Conservation (phyloP, 1,140 invertebrate species). For the Zaprionus ghesquierei region DNA sequence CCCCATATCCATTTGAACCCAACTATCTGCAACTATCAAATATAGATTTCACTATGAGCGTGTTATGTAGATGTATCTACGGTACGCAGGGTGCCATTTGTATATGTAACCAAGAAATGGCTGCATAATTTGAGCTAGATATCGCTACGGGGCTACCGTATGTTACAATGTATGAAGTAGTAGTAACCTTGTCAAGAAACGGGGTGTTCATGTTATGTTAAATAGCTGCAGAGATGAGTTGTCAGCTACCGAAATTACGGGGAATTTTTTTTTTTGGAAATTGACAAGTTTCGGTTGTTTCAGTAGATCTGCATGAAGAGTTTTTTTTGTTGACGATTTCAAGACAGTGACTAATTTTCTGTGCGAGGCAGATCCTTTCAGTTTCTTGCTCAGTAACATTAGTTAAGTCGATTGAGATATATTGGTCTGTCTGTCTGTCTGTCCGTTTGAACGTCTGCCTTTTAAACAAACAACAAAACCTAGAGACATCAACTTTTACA, state of each 20-base stretch:
- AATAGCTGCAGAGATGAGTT: background rate
- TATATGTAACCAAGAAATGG: background rate
- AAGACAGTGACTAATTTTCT: no score
- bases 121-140: slow-evolving; percentile 10
- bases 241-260: background rate
- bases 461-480: no score
- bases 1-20: slow-evolving; percentile 21
- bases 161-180: background rate
- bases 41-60: slow-evolving; percentile 3
- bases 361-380: no score
- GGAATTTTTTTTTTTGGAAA: background rate
- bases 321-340: background rate
- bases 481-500: no score
- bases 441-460: no score
- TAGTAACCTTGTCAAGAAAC: background rate
- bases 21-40: slow-evolving; percentile 7
- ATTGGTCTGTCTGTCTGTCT: no score
- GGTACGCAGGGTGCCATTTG: background rate
- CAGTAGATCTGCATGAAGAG: background rate
- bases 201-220: background rate
- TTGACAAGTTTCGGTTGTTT: background rate
- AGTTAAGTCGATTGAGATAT: no score
- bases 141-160: slow-evolving; percentile 27
- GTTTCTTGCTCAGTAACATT: no score
- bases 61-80: background rate